These are phyloP conservation scores for Entomyzon cyanotis DNA, from an alignment of 2,113 vertebrate genomes.

Conservation along the genomic window DNA sequence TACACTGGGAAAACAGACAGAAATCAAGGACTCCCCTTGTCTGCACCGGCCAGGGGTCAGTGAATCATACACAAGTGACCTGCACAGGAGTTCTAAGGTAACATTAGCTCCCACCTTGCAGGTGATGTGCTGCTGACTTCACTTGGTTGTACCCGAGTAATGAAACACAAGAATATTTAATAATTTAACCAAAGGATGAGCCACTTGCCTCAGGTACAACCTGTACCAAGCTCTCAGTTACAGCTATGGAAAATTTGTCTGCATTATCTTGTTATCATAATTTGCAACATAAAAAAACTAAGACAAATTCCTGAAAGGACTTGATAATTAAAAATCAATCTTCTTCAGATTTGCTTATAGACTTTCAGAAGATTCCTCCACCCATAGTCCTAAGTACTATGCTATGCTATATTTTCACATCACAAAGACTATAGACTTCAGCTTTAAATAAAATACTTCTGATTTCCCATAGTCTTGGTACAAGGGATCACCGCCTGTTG, in stretches of 20 bases:
- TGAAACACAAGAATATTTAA: not conserved
- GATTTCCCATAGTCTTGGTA: not conserved
- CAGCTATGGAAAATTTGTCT: not conserved
- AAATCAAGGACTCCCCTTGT: not conserved
- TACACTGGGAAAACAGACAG: not conserved
- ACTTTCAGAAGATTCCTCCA: not conserved
- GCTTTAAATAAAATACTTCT: not conserved
- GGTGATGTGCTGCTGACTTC: not conserved
- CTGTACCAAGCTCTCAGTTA: not conserved
- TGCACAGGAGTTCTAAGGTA: not conserved
- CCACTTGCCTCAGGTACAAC: not conserved
- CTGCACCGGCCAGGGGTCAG: not conserved
- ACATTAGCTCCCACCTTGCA: not conserved
- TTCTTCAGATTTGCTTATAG: not conserved
- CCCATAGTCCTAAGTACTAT: not conserved
- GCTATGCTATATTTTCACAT: not conserved
- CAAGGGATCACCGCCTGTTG: not conserved
- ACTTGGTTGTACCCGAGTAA: fast-evolving
- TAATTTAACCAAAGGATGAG: constrained; percentile 1
- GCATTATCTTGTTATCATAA: not conserved
- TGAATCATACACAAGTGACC: not conserved
- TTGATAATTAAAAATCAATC: not conserved
- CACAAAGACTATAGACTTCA: not conserved
- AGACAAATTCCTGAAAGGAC: not conserved
- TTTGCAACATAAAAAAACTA: not conserved